Evolutionary conservation across 2,888 invertebrate species (phyloP), one percentile per base, ranked within the genome.

Genomic region (Drosophila falleni): DNA sequence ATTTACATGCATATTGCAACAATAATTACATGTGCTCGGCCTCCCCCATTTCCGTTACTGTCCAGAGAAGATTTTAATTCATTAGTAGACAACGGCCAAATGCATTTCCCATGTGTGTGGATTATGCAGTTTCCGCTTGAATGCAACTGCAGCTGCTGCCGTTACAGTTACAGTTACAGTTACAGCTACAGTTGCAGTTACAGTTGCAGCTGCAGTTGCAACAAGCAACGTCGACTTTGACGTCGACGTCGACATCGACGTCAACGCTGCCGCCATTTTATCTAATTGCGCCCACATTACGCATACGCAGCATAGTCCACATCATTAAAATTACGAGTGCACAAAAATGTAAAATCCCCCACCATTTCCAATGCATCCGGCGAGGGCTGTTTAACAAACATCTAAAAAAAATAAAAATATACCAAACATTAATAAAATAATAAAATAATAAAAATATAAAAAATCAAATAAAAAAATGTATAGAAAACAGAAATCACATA

Each of bases 21-120:
- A 88, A 89, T 89, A 89, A 85, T 85, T 89, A 87, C 89, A 85
- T 79, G 72, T 72, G 64, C 74, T 54, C 63, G 26, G 23, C 49
- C 63, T 42, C 33, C 42, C 42, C 56, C 53, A 16, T 47, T 26
- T 31, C 69, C 61, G 55, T 46, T 29, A 69, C 67, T 74, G 82
- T 71, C 89, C 87, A 89, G 80, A 87, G 78, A 87, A 87, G 81
- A 89, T 87, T 86, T 89, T 89, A 86, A 86, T 89, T 86, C 88
- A 86, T 86, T 86, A 86, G 86, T 89, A 80, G 83, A 89, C 88
- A 88, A 82, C 89, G 87, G 87, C 79, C 89, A 82, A 85, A 76
- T 86, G 86, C 86, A 89, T 87, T 86, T 86, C 80, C 80, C 81
- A 81, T 83, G 73, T 76, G 84, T 78, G 84, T 83, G 87, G 89